Conservation (phyloP, 1,140 invertebrate species). For the Caenorhabditis inopinata region DNA sequence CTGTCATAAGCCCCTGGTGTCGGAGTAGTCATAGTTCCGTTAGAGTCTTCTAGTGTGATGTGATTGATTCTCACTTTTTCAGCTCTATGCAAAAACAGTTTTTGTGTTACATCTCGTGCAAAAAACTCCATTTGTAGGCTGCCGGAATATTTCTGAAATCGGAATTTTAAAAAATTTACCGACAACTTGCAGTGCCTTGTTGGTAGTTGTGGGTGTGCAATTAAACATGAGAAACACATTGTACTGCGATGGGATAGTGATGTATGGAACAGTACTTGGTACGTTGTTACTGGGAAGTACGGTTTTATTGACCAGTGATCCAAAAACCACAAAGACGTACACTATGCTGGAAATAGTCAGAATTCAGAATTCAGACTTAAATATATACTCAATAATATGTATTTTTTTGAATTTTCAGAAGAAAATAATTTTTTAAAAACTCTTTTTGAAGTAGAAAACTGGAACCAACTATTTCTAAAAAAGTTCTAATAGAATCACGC, state of each 20-base stretch:
- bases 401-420: no score
- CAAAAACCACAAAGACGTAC: slow-evolving; percentile 17
- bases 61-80: background rate
- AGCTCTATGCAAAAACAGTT: background rate
- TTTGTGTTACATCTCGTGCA: background rate
- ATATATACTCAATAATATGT: no score
- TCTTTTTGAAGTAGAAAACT: no score
- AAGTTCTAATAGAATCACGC: no score
- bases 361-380: no score
- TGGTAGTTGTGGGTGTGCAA: background rate
- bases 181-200: background rate
- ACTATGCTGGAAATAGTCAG: slow-evolving; percentile 11
- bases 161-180: no score
- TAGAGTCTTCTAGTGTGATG: background rate
- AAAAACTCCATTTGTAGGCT: background rate
- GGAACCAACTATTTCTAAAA: no score
- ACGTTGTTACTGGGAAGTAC: slow-evolving; percentile 14
- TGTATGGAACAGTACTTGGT: background rate
- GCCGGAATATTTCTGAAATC: background rate
- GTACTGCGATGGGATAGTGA: background rate
- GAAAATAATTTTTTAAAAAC: background rate
- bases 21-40: background rate
- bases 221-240: background rate
- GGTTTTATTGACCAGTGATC: background rate
- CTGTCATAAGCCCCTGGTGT: background rate